Evolutionary conservation across 2,113 vertebrate genomes (phyloP).

Genomic region (Sceloporus tristichus): DNA sequence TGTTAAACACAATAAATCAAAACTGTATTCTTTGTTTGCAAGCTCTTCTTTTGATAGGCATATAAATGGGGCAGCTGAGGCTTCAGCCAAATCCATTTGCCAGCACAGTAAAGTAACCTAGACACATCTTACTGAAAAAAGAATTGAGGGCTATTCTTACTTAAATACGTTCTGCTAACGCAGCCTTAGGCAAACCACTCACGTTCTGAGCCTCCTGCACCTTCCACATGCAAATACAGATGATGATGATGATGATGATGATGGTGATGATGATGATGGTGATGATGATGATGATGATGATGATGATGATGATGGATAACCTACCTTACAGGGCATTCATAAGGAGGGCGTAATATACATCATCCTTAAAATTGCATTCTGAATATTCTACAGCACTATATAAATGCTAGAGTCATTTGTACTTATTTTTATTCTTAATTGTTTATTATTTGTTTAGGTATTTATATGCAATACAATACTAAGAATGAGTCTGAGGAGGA

Average conservation of each 20-base stretch:
- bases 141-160: background rate
- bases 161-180: background rate
- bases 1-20: constrained; percentile 77
- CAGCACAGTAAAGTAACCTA: background rate
- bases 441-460: background rate
- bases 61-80: constrained; percentile 39
- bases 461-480: background rate
- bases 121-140: background rate
- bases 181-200: background rate
- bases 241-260: background rate
- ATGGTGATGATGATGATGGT: too few species aligned
- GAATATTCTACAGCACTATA: background rate
- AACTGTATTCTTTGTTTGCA: constrained; percentile 30
- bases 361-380: background rate
- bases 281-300: too few species aligned
- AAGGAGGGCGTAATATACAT: background rate
- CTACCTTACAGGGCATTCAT: background rate
- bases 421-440: background rate
- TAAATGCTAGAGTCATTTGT: background rate
- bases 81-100: constrained; percentile 4
- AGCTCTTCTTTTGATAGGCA: background rate
- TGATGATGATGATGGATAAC: background rate
- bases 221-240: background rate
- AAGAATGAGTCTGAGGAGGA: too few species aligned
- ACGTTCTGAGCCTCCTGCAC: background rate